Conservation (phyloP, 2,797 vertebrate species). For the Rhinoraja longicauda region DNA sequence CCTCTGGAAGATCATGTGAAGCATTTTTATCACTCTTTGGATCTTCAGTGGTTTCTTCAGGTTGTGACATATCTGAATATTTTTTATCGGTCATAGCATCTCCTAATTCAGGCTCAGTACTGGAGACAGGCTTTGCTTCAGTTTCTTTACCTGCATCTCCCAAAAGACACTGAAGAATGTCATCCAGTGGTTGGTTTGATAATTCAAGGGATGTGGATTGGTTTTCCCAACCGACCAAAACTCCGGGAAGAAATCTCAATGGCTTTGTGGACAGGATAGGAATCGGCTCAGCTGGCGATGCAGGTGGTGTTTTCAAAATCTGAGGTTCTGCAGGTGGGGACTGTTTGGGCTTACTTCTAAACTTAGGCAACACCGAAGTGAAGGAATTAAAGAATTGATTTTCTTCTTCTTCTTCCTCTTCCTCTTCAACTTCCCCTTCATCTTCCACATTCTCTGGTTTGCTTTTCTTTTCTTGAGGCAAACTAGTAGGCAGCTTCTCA, state of each 20-base stretch:
- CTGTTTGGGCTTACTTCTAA: constrained; percentile 66
- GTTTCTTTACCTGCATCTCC: constrained; percentile 53
- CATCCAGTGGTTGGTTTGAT: constrained; percentile 63
- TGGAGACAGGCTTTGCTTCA: constrained; percentile 51
- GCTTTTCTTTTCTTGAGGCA: constrained; percentile 75
- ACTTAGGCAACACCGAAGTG: constrained; percentile 68
- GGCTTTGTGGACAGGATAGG: constrained; percentile 73
- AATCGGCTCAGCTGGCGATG: constrained; percentile 55
- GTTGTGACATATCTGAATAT: constrained; percentile 46
- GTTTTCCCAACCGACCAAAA: constrained; percentile 84
- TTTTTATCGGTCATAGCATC: constrained; percentile 57
- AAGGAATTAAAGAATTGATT: constrained; percentile 78
- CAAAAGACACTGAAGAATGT: constrained; percentile 65
- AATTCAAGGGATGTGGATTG: constrained; percentile 74
- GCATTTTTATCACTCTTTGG: constrained; percentile 47
- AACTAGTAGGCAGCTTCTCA: constrained; percentile 55
- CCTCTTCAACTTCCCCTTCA: constrained; percentile 17
- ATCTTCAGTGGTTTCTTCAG: constrained; percentile 57
- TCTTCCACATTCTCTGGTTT: constrained; percentile 58
- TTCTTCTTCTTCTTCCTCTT: constrained; percentile 46
- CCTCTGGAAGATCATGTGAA: constrained; percentile 47
- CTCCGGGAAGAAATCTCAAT: constrained; percentile 91
- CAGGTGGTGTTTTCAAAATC: constrained; percentile 56
- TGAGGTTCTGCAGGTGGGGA: constrained; percentile 59
- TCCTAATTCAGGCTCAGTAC: constrained; percentile 47